Base-by-base conservation (phyloP, 2,797 vertebrate genomes). In the Anguilla pacifica region DNA sequence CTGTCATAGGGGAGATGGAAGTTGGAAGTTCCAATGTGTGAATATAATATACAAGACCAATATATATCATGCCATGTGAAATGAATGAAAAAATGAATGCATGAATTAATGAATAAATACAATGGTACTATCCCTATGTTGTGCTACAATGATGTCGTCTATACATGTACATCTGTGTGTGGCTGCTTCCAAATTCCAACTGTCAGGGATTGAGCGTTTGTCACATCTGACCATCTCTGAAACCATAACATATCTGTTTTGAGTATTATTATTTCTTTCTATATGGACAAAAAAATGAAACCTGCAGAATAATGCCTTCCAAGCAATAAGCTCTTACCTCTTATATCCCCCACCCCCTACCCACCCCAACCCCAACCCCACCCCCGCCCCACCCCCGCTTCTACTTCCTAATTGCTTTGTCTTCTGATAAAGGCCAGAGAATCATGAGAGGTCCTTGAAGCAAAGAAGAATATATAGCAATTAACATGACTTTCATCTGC, bases 341-440 rank as follows among this genome's bases (percentile, higher is more conserved):
- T 28, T 2, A n/a, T 67, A 67, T 19, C 59, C 3, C 15, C 15
- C 15, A 39, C 39, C 64, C 39, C 39, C 39, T 46, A 43, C n/a
- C 6, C 64, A 9, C 53, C 87, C 22, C 9, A 86, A 88, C 92
- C 95, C 39, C 39, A 43, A 43, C 39, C 39, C 39, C 39, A 43
- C 3, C 55, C n/a, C 5, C 64, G 5, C 53, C 87, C 22, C 9
- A 86, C 89, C 92, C 95, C 94, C 95, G 93, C 93, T 91, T 93
- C 95, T 95, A 92, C 91, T 94, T 94, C 96, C 96, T 97, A 96
- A 97, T 97, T 97, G 97, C 96, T 96, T 95, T 95, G 95, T 96
- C 95, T 95, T 97, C 96, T 96, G 96, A 97, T 96, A 97, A 97
- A 97, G 93, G 93, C 95, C 96, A 96, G 96, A 96, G 95, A 95